phyloP scores from a whole-genome alignment of 2,888 invertebrate species.

The Clivina fossor region DNA sequence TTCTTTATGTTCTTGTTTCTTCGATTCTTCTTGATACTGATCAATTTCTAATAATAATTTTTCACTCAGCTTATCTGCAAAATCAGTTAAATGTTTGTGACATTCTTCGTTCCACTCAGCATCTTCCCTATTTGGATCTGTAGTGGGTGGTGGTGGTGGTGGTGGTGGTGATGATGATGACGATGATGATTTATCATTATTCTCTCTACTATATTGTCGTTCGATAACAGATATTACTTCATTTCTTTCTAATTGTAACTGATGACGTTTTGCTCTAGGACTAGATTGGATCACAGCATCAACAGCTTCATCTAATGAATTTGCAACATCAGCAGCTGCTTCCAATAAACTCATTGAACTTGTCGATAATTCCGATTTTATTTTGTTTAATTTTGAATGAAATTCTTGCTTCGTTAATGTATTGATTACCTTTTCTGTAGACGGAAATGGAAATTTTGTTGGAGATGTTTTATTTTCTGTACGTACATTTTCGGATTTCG shows the following conservation, averaged over 20 bases:
- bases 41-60: slow-evolving; percentile 79
- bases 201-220: slow-evolving; percentile 36
- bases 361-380: slow-evolving; percentile 42
- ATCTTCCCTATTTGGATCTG: no score
- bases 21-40: slow-evolving; percentile 57
- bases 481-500: slow-evolving; percentile 20
- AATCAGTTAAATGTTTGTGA: slow-evolving; percentile 72
- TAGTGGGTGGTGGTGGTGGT: no score
- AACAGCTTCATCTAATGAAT: slow-evolving; percentile 67
- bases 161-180: slow-evolving; percentile 34
- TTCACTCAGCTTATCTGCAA: slow-evolving; percentile 80
- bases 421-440: slow-evolving; percentile 7
- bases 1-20: slow-evolving; percentile 54
- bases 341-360: slow-evolving; percentile 61
- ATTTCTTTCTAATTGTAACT: slow-evolving; percentile 53
- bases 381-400: no score
- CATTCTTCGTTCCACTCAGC: slow-evolving; percentile 65
- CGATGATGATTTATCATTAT: slow-evolving; percentile 29
- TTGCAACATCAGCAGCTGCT: slow-evolving; percentile 67
- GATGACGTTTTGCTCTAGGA: slow-evolving; percentile 58
- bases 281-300: slow-evolving; percentile 68
- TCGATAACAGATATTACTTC: slow-evolving; percentile 52
- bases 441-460: slow-evolving; percentile 27
- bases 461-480: slow-evolving; percentile 13
- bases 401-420: slow-evolving; percentile 10